These are phyloP conservation scores for Drosophila malerkotliana DNA, from an alignment of 1,140 invertebrate species.

Conservation along the genomic window DNA sequence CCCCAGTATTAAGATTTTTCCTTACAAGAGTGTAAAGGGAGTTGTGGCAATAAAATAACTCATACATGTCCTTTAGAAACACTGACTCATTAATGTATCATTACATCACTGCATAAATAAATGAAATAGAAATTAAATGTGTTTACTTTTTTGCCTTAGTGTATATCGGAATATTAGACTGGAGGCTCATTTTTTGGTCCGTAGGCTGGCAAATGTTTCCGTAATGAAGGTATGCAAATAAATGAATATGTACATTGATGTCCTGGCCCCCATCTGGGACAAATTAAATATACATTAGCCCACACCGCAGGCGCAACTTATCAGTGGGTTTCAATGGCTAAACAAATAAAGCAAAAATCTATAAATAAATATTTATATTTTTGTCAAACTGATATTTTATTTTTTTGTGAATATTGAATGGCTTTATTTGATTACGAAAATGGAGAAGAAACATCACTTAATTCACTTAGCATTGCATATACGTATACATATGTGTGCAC, in stretches of 20 bases:
- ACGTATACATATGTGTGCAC: slow-evolving; percentile 4
- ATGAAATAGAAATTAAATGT: neutral
- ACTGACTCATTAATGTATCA: neutral
- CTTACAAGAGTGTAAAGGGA: neutral
- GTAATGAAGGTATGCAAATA: slow-evolving; percentile 43
- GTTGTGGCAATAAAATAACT: neutral
- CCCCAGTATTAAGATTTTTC: neutral
- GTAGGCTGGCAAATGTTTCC: slow-evolving; percentile 26
- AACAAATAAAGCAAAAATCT: slow-evolving; percentile 43
- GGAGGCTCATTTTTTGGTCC: neutral
- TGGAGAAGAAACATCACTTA: slow-evolving; percentile 39
- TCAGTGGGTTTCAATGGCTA: slow-evolving; percentile 24
- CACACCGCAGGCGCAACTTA: slow-evolving; percentile 17
- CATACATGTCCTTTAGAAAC: neutral
- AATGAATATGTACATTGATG: slow-evolving; percentile 30
- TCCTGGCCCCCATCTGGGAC: slow-evolving; percentile 36
- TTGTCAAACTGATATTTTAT: slow-evolving; percentile 8
- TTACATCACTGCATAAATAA: neutral
- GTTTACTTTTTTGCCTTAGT: neutral
- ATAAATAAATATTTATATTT: slow-evolving; percentile 44
- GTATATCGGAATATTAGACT: slow-evolving; percentile 15
- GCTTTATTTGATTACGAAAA: slow-evolving; percentile 40
- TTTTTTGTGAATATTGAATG: slow-evolving; percentile 20
- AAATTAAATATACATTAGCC: slow-evolving; percentile 48
- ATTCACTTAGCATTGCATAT: slow-evolving; percentile 33